Evolutionary conservation across 2,888 invertebrate genomes (phyloP).

Genomic region (Macrophya alboannulata): DNA sequence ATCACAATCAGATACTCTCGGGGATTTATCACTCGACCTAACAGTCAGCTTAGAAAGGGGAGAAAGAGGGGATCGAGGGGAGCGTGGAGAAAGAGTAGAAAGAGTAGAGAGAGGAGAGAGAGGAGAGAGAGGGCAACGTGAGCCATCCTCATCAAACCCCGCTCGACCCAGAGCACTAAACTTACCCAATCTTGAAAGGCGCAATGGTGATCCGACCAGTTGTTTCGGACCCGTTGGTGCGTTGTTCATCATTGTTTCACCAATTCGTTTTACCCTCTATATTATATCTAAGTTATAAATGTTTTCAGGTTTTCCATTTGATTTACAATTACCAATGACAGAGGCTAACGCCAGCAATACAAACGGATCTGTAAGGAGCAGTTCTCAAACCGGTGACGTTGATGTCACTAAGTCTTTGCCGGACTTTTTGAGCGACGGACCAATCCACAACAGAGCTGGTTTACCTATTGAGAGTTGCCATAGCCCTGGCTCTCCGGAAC

Average conservation of each 20-base stretch:
- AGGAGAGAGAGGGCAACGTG: constrained; percentile 58
- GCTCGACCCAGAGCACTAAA: constrained; percentile 61
- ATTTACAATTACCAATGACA: constrained; percentile 70
- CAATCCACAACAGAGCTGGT: constrained; percentile 81
- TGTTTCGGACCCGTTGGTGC: constrained; percentile 69
- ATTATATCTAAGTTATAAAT: neutral
- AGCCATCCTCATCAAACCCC: constrained; percentile 26
- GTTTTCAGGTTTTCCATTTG: constrained; percentile 73
- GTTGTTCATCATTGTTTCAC: neutral
- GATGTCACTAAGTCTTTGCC: constrained; percentile 84
- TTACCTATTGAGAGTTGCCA: constrained; percentile 78
- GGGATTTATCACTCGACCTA: constrained; percentile 71
- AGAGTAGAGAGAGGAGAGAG: constrained; percentile 66
- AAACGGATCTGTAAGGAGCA: constrained; percentile 62
- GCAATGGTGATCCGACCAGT: constrained; percentile 64
- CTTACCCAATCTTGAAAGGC: constrained; percentile 67
- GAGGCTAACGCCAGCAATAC: constrained; percentile 66
- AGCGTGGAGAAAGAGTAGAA: constrained; percentile 64
- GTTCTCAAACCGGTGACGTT: constrained; percentile 72
- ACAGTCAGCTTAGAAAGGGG: constrained; percentile 69
- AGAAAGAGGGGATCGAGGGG: constrained; percentile 63
- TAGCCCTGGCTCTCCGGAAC: constrained; percentile 78
- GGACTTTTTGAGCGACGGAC: constrained; percentile 88
- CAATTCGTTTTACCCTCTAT: neutral
- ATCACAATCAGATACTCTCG: constrained; percentile 56